These are phyloP conservation scores for Ectobius pallidus DNA, from an alignment of 2,888 invertebrate genomes.

Conservation along the genomic window DNA sequence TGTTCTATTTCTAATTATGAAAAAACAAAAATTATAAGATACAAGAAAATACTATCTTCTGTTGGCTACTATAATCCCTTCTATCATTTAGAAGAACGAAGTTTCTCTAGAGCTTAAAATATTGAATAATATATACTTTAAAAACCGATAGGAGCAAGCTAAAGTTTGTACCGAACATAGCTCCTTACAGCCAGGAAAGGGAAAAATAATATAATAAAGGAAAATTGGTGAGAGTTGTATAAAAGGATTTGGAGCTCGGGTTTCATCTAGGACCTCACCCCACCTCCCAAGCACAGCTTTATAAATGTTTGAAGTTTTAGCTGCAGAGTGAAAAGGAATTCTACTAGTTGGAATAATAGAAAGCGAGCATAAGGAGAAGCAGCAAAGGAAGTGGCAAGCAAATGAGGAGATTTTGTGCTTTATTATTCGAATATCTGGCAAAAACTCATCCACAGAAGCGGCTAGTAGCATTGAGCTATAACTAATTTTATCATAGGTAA, in stretches of 20 bases:
- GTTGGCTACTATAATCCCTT: too few relatives aligned
- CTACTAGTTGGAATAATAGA: constrained; percentile 17
- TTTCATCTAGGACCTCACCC: constrained; percentile 4
- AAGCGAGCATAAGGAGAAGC: constrained; percentile 6
- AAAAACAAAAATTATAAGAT: too few relatives aligned
- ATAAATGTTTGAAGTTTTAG: constrained; percentile 31
- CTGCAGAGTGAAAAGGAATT: constrained; percentile 19
- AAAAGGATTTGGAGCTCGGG: constrained; percentile 19
- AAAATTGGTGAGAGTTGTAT: constrained; percentile 23
- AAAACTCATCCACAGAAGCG: constrained; percentile 8
- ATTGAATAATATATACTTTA: constrained; percentile 18
- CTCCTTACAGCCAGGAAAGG: neutral
- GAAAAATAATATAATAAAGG: constrained; percentile 27
- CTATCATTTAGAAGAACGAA: neutral
- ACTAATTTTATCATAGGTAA: too few relatives aligned
- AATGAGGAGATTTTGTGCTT: constrained; percentile 41
- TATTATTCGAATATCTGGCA: constrained; percentile 39
- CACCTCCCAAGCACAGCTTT: constrained; percentile 12
- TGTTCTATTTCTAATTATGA: too few relatives aligned
- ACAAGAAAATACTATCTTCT: too few relatives aligned
- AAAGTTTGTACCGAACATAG: constrained; percentile 27
- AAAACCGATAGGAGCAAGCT: constrained; percentile 8
- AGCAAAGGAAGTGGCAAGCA: constrained; percentile 33
- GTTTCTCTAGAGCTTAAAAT: constrained; percentile 9
- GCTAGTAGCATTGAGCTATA: neutral